Percentiles rank a stretch among this genome's conserved stretches.
phyloP scores from a whole-genome alignment of 2,113 vertebrate species.

The Mellivora capensis region DNA sequence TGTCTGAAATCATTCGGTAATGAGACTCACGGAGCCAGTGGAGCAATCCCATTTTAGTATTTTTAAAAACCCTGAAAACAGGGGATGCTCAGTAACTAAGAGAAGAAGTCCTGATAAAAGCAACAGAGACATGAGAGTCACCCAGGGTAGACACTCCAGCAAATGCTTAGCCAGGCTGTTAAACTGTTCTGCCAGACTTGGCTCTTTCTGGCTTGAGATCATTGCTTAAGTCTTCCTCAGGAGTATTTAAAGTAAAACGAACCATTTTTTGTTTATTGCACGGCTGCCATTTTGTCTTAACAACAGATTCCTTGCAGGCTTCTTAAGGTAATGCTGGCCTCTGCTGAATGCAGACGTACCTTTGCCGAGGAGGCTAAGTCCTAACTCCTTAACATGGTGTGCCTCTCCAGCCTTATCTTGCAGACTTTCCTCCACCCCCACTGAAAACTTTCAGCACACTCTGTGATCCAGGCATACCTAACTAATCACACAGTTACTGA shows the following conservation, averaged over 20 bases:
- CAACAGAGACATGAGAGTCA: background rate
- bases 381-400: background rate
- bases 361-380: background rate
- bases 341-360: background rate
- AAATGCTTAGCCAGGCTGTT: background rate
- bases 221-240: background rate
- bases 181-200: background rate
- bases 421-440: background rate
- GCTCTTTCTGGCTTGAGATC: background rate
- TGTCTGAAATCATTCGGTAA: background rate
- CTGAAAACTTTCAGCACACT: background rate
- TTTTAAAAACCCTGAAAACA: background rate
- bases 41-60: background rate
- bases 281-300: background rate
- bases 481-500: background rate
- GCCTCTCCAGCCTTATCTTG: background rate
- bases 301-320: background rate
- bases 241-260: background rate
- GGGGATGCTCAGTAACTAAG: background rate
- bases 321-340: background rate
- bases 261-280: background rate
- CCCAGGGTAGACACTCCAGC: background rate
- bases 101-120: background rate
- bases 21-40: background rate
- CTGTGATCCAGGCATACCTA: background rate